These are phyloP conservation scores for Pelochelys cantorii DNA, from an alignment of 2,797 vertebrate genomes.

Conservation along the genomic window DNA sequence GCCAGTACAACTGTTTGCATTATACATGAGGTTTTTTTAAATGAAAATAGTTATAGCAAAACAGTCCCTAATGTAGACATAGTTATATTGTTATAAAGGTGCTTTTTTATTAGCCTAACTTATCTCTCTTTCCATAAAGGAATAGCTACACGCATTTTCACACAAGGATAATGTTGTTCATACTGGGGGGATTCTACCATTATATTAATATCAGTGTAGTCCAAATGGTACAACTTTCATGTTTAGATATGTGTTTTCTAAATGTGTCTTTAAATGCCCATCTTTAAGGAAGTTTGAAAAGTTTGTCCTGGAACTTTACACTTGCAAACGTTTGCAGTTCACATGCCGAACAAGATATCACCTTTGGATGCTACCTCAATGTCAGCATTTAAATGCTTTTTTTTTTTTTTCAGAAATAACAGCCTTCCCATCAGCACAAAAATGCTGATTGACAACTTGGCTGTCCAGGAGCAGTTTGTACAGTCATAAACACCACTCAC, in stretches of 20 bases:
- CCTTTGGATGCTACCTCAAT: background rate
- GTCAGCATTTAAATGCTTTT: background rate
- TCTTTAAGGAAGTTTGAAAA: background rate
- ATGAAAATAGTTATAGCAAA: background rate
- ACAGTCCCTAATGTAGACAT: background rate
- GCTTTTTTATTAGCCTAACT: background rate
- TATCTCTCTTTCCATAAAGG: background rate
- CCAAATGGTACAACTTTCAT: background rate
- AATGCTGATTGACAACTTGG: background rate
- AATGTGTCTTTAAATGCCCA: background rate
- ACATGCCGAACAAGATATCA: background rate
- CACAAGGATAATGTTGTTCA: background rate
- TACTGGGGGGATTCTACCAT: background rate
- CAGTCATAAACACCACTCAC: background rate
- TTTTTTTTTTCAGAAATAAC: background rate
- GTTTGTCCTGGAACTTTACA: background rate
- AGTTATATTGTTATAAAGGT: background rate
- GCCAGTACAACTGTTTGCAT: background rate
- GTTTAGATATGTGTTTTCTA: background rate
- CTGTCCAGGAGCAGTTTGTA: background rate
- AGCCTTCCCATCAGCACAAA: background rate
- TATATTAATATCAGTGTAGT: background rate
- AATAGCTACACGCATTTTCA: background rate
- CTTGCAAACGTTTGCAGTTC: background rate
- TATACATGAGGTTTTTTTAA: background rate